Base-by-base conservation (phyloP, 2,888 invertebrate genomes). In the Ophion obscuratus region DNA sequence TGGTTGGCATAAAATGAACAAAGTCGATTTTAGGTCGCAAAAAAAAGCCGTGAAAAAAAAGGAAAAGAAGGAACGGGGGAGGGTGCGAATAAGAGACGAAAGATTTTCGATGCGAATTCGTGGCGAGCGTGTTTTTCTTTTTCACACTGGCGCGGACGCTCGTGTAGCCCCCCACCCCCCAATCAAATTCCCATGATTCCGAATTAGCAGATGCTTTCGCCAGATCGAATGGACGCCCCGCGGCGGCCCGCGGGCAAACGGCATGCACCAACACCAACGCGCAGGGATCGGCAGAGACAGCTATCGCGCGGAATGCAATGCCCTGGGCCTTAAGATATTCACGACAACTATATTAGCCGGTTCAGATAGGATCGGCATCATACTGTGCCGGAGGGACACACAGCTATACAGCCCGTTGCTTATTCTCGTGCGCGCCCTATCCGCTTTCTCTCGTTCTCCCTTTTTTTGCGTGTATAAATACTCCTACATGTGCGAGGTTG, bases 191-290 rank as follows among this genome's bases (percentile, higher is more conserved):
- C 92, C 94, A 94, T 94, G 94, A 94, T 93, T 93, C 92, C 93
- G 93, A 93, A 94, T 94, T 94, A 94, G 94, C 94, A 93, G 94
- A 93, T 94, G 94, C 94, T 94, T 94, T 93, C 90, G 92, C 92
- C 92, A 92, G 93, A 93, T 93, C 93, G 93, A 93, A 92, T 92
- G 92, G 94, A 90, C 93, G 91, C 91, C 94, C 94, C 92, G 93
- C 88, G 89, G 93, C 90, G 93, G 91, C 88, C 90, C 91, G 84
- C 85, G 78, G 77, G 82, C 78, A 83, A 81, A 84, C 77, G 83
- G 75, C 57, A 67, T 20, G 62, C 79, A 73, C 80, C 53, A 80
- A 64, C 67, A 75, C 74, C 36, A 74, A 57, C 67, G 68, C 47
- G 27, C 59, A 57, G 53, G 20, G 24, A 62, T 67, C 64, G 84